A percentile compares a stretch with the other conserved stretches of the same genome.
These are phyloP conservation scores for Schizaphis graminum DNA, from an alignment of 2,888 invertebrate genomes.

Conservation along the genomic window DNA sequence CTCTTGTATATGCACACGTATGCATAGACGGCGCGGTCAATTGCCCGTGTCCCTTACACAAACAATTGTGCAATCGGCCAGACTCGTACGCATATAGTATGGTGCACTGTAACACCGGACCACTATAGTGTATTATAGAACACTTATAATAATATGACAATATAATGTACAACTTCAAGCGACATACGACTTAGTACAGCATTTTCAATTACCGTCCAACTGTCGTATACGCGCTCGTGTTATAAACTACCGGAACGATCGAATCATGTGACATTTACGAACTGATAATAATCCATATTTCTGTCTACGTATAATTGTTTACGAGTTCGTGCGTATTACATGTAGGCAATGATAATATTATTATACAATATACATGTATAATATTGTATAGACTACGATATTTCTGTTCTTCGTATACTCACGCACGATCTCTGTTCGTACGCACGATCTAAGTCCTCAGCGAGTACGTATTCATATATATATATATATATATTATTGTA, in stretches of 20 bases:
- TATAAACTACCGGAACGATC: slow-evolving; percentile 59
- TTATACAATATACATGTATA: not conserved
- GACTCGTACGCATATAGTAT: not conserved
- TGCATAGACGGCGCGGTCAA: slow-evolving; percentile 29
- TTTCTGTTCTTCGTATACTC: not conserved
- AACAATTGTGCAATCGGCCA: slow-evolving; percentile 57
- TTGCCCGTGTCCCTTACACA: slow-evolving; percentile 64
- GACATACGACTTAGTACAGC: not conserved
- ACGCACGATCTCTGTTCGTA: not conserved
- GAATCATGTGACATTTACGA: slow-evolving; percentile 59
- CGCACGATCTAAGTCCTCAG: not conserved
- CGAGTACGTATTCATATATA: not conserved
- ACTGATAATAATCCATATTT: slow-evolving; percentile 65
- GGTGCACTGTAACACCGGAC: not conserved
- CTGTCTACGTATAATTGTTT: slow-evolving; percentile 16
- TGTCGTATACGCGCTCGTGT: not conserved
- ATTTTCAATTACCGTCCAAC: slow-evolving; percentile 60
- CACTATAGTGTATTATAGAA: not conserved
- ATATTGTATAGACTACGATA: not conserved
- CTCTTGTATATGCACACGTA: not conserved
- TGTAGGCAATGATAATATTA: not conserved
- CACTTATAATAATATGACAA: not conserved
- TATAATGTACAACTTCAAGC: not conserved
- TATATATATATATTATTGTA: not conserved
- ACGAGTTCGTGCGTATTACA: not conserved